Base-by-base conservation (phyloP, 2,113 vertebrate species). In the Pterocles gutturalis region DNA sequence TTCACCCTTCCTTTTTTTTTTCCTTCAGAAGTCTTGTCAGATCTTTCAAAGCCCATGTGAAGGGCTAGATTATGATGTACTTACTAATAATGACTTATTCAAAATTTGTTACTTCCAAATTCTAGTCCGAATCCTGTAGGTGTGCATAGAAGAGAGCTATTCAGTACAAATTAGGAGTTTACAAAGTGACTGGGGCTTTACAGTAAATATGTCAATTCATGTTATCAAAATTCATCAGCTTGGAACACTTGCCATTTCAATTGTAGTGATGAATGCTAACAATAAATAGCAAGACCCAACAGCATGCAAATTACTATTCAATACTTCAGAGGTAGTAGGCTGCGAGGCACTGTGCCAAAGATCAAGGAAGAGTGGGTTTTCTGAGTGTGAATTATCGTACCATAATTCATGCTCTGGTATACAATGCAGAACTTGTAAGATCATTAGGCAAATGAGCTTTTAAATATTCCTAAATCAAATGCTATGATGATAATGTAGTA, bases 331-430 rank as follows among this genome's bases (percentile, higher is more conserved):
- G 90, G 31, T n/a, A 87, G 77, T 49, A 53, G 82, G 31, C 34
- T 70, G 67, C 31, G 57, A 94, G 84, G 92, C 81, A 94, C 12
- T 2, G 3, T 78, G 92, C 89, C 96, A 95, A 92, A 79, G 57
- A 91, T 89, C 62, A 84, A 87, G 94, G 61, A 92, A 13, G 28
- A 89, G 60, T 78, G 58, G 24, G 60, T 77, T 95, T 94, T 92
- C 83, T 45, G 58, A 60, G 28, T 62, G 65, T 87, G 76, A 96
- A 90, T 93, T 93, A 96, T 94, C 95, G 61, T 71, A 58, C 55
- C 41, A 38, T 83, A 95, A 93, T 78, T 93, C 54, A 75, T 90
- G 21, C 55, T 71, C 38, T 88, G 43, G 10, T 76, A 26, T 20
- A 92, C 34, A 87, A 60, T 2, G 10, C 33, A 85, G 84, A 91